Evolutionary conservation across 2,113 vertebrate genomes (phyloP).

Genomic region (Aphelocoma coerulescens): DNA sequence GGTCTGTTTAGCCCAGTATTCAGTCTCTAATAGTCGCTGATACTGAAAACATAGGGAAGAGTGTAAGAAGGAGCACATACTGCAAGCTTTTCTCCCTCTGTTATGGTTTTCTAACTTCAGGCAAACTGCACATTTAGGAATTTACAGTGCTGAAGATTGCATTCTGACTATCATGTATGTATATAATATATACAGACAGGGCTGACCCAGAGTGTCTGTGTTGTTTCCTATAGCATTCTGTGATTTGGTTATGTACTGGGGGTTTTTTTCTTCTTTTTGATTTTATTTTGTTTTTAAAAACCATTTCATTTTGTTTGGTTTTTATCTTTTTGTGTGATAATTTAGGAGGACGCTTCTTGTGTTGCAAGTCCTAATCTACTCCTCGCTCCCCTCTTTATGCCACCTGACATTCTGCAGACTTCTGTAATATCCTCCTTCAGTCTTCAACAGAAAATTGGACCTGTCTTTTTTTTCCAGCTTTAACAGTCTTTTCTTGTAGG

Average conservation of each 20-base stretch:
- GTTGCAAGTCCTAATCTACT: neutral
- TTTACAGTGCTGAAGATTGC: neutral
- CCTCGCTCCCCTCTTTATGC: neutral
- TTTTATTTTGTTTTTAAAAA: neutral
- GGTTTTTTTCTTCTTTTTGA: accelerated
- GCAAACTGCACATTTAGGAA: neutral
- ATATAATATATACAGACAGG: neutral
- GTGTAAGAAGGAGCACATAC: neutral
- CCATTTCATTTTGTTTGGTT: neutral
- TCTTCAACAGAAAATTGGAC: neutral
- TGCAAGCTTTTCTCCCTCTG: neutral
- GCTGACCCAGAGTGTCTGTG: neutral
- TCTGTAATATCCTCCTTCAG: neutral
- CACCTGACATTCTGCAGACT: neutral
- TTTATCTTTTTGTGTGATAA: neutral
- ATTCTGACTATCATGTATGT: neutral
- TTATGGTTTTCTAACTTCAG: neutral
- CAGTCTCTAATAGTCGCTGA: neutral
- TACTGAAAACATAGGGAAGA: neutral
- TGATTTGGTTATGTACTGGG: neutral
- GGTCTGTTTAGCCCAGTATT: neutral
- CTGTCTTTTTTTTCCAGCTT: neutral
- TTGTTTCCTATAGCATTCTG: neutral
- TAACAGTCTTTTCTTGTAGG: neutral
- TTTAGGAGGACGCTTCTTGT: neutral